Evolutionary conservation across 2,888 invertebrate species (phyloP).

Genomic region (Calliphora vomitoria): DNA sequence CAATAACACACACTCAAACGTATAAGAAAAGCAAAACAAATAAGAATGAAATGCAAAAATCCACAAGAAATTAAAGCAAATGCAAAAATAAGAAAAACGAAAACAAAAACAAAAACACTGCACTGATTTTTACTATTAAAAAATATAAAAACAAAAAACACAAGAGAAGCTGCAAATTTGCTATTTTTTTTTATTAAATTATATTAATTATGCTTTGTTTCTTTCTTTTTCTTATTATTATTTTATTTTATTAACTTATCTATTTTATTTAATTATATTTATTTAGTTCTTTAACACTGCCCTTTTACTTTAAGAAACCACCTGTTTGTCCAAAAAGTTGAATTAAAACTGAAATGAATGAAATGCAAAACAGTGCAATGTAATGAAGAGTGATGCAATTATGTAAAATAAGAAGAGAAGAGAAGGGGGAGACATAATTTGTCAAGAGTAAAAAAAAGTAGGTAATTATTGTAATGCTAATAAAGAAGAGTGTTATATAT

Average conservation of each 20-base stretch:
- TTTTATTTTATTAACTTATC: background rate
- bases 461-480: background rate
- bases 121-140: background rate
- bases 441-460: background rate
- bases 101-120: background rate
- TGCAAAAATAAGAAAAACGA: background rate
- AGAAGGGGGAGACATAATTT: background rate
- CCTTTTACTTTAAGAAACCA: background rate
- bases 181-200: no score
- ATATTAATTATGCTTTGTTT: no score
- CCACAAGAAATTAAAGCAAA: background rate
- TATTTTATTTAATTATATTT: background rate
- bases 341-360: background rate
- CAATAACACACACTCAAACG: no score
- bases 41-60: no score
- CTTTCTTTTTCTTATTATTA: background rate
- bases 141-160: background rate
- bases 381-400: background rate
- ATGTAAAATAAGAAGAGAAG: background rate
- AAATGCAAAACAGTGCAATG: background rate
- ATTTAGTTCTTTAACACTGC: no score
- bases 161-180: background rate
- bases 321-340: conserved; percentile 10
- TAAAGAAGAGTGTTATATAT: background rate
- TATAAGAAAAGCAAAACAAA: no score